Evolutionary conservation across 2,113 vertebrate species (phyloP).

Genomic region (Daphoenositta chrysoptera): DNA sequence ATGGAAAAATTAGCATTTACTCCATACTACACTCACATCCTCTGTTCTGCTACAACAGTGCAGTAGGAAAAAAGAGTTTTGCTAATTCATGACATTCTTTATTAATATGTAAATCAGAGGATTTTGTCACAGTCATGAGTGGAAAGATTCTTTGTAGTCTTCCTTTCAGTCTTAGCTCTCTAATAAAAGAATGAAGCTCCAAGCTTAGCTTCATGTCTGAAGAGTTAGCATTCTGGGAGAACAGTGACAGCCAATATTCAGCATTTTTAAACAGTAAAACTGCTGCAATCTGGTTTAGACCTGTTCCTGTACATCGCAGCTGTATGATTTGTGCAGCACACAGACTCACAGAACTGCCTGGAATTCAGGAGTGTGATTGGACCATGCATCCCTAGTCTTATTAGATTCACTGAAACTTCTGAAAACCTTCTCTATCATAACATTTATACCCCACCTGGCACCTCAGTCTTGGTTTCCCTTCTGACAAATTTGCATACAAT

Average conservation of each 20-base stretch:
- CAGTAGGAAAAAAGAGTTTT: neutral
- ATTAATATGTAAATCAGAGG: neutral
- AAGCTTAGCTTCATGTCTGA: neutral
- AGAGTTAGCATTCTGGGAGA: neutral
- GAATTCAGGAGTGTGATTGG: neutral
- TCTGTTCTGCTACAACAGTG: neutral
- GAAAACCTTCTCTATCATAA: neutral
- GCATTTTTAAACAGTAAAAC: constrained; percentile 1
- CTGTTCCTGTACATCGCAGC: neutral
- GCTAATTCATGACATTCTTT: neutral
- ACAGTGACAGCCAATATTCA: neutral
- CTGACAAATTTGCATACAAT: neutral
- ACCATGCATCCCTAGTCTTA: neutral
- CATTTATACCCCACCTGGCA: neutral
- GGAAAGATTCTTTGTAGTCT: neutral
- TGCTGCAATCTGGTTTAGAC: neutral
- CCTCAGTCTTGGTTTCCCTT: neutral
- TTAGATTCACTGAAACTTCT: neutral
- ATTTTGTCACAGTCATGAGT: neutral
- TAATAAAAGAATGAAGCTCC: neutral
- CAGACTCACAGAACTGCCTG: neutral
- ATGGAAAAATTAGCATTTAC: neutral
- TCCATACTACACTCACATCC: neutral
- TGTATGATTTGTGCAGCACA: neutral
- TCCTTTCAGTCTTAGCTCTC: neutral